These are phyloP conservation scores for Hirtodrosophila histrioides DNA, from an alignment of 2,888 invertebrate species.

Conservation along the genomic window DNA sequence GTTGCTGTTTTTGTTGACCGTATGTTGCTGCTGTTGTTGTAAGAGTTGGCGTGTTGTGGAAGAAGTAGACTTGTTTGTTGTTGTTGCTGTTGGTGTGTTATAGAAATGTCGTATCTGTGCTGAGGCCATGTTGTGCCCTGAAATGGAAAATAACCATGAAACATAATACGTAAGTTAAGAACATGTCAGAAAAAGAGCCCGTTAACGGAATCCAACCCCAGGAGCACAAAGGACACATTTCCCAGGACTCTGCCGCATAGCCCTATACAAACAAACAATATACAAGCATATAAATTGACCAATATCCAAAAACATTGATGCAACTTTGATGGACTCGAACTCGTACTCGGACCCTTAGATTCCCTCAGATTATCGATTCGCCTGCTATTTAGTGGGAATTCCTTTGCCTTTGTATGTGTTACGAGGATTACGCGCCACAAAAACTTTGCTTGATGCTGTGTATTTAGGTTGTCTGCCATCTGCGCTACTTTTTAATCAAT, in stretches of 20 bases:
- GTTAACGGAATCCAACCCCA: slow-evolving; percentile 4
- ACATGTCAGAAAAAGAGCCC: slow-evolving; percentile 29
- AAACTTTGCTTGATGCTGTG: slow-evolving; percentile 39
- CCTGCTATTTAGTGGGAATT: slow-evolving; percentile 33
- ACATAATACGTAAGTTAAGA: slow-evolving; percentile 45
- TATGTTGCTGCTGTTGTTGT: slow-evolving; percentile 58
- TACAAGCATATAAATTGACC: slow-evolving; percentile 21
- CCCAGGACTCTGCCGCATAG: neutral
- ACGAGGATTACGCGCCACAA: slow-evolving; percentile 43
- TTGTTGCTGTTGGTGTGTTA: slow-evolving; percentile 79
- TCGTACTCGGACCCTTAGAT: slow-evolving; percentile 1
- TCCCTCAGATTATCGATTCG: slow-evolving; percentile 57
- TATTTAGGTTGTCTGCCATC: slow-evolving; percentile 59
- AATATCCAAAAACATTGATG: slow-evolving; percentile 40
- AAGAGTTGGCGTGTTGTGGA: slow-evolving; percentile 72
- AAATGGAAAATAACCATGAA: slow-evolving; percentile 42
- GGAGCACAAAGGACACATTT: slow-evolving; percentile 16
- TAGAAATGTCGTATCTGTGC: slow-evolving; percentile 84
- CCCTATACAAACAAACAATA: slow-evolving; percentile 25
- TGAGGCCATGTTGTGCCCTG: slow-evolving; percentile 85
- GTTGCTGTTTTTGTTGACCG: slow-evolving; percentile 37
- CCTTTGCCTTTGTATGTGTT: slow-evolving; percentile 17
- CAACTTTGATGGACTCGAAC: slow-evolving; percentile 31
- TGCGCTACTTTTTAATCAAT: slow-evolving; percentile 72
- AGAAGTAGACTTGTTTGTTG: slow-evolving; percentile 67